A percentile compares a stretch with the other conserved stretches of the same genome.
phyloP scores from a whole-genome alignment of 2,797 vertebrate genomes.

The Muscicapa comitata region DNA sequence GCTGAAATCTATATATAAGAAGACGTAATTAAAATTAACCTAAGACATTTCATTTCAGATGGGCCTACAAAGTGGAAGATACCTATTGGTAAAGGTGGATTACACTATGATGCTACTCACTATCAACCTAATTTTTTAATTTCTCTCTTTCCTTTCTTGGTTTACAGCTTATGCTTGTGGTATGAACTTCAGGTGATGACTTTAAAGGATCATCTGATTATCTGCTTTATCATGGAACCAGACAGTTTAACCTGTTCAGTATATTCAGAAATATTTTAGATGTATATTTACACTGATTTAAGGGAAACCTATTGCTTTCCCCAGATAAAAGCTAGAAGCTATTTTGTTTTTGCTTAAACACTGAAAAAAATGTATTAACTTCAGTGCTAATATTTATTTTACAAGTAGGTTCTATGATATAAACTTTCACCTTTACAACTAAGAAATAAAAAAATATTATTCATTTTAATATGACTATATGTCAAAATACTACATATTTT shows the following conservation, averaged over 20 bases:
- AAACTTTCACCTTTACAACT: background rate
- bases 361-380: background rate
- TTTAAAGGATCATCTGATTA: conserved; percentile 24
- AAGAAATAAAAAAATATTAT: background rate
- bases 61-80: background rate
- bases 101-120: background rate
- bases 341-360: background rate
- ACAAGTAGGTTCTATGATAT: background rate
- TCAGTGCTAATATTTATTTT: background rate
- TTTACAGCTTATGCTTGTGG: conserved; percentile 1
- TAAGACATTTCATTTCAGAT: background rate
- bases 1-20: background rate
- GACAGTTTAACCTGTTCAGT: background rate
- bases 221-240: background rate
- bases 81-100: background rate
- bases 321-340: background rate
- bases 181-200: background rate
- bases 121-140: background rate
- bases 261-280: conserved; percentile 11
- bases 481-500: background rate
- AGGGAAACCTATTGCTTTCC: background rate
- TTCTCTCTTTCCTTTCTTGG: background rate
- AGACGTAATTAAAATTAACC: background rate
- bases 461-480: background rate
- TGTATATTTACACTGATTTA: background rate